Percentiles rank a stretch among this genome's conserved stretches.
Conservation (phyloP, 2,888 invertebrate genomes). For the Thymelicus acteon region DNA sequence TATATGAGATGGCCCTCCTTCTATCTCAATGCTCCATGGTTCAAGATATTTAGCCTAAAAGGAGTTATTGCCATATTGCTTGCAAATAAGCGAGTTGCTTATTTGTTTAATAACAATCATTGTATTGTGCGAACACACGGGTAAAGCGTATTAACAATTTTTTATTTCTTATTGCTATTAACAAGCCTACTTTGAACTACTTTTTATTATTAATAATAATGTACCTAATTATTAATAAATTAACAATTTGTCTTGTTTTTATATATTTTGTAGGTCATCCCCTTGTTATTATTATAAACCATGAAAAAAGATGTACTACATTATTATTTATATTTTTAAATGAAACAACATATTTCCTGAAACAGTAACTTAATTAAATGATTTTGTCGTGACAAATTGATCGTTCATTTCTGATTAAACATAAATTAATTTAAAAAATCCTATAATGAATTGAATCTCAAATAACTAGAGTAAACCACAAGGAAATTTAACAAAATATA, state of each 20-base stretch:
- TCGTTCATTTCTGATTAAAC: no score
- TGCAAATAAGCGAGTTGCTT: background rate
- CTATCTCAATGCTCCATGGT: no score
- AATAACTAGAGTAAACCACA: background rate
- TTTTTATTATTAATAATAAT: constrained; percentile 8
- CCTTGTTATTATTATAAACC: background rate
- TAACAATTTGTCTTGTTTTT: constrained; percentile 34
- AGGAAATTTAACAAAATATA: background rate
- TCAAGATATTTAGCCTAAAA: background rate
- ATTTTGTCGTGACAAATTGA: no score
- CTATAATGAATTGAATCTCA: no score
- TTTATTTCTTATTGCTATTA: background rate
- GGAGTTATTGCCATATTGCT: background rate
- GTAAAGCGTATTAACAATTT: constrained; percentile 7
- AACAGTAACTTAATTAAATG: no score
- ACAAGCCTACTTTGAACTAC: constrained; percentile 20
- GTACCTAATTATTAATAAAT: constrained; percentile 38
- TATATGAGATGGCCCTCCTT: no score
- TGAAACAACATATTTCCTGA: no score
- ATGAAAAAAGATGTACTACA: no score
- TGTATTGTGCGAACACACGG: constrained; percentile 30
- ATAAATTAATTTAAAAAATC: no score
- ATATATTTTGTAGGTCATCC: background rate
- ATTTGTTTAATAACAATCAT: background rate
- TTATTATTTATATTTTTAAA: no score